Conservation (phyloP, 2,888 invertebrate species). For the Branchellion lobata region DNA sequence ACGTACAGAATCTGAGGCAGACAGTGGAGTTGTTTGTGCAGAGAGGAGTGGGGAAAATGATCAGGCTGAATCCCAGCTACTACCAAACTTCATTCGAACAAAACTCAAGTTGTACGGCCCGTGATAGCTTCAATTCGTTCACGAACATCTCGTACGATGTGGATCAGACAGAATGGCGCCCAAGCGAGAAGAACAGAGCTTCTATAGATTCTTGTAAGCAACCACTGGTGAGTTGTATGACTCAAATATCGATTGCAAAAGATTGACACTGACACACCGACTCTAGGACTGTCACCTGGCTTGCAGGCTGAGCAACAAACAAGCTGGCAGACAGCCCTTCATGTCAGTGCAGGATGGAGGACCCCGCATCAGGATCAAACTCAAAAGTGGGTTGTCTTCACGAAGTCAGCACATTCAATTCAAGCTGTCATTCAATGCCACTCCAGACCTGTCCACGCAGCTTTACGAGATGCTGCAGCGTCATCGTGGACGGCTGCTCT, state of each 20-base stretch:
- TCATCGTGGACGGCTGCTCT: conserved; percentile 76
- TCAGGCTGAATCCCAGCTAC: conserved; percentile 62
- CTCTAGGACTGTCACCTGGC: background rate
- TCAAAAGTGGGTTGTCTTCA: background rate
- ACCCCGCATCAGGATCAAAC: background rate
- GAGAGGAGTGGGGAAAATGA: conserved; percentile 70
- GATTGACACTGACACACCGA: too few relatives aligned
- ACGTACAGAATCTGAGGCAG: conserved; percentile 70
- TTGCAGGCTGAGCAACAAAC: background rate
- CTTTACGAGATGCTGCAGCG: conserved; percentile 72
- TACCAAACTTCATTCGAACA: too few relatives aligned
- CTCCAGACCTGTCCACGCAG: conserved; percentile 70
- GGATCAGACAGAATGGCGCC: too few relatives aligned
- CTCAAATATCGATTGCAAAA: too few relatives aligned
- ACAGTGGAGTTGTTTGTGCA: conserved; percentile 73
- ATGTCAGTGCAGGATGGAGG: background rate
- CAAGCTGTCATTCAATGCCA: too few relatives aligned
- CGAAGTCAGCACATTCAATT: too few relatives aligned
- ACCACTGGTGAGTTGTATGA: too few relatives aligned
- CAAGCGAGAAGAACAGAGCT: too few relatives aligned
- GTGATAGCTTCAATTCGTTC: too few relatives aligned
- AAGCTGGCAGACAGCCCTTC: background rate
- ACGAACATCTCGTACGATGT: too few relatives aligned
- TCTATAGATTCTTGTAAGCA: too few relatives aligned
- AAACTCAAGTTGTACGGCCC: too few relatives aligned